Base-by-base conservation (phyloP, 2,888 invertebrate species). In the Frankliniella intonsa region DNA sequence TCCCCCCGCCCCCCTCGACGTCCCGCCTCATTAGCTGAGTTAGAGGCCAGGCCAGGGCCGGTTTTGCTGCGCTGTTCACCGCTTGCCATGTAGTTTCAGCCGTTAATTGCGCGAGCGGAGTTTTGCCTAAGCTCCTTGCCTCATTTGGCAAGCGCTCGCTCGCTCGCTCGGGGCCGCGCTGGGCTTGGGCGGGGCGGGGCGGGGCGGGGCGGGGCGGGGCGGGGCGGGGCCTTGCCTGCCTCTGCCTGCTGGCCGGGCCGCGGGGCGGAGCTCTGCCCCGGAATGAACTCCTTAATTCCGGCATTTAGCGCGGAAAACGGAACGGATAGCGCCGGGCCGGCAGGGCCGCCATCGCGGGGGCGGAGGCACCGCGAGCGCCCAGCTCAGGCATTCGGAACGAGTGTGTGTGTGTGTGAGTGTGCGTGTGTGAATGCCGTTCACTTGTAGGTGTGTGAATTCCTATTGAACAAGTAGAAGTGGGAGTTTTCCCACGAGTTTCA, bases 91-190 rank as follows among this genome's bases (percentile, higher is more conserved):
- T 76, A 76, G 69, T 76, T 76, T 76, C 22, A 76, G 69, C 25
- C 69, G 69, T 76, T 76, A 76, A 76, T 76, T 76, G 69, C 69
- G 69, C 22, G 25, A 76, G 69, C 69, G 69, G 25, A 76, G 69
- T 76, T 76, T 76, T 76, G 69, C 69, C 69, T 76, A 76, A 76
- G 69, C 69, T 76, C 69, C 69, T 22, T 25, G 69, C 69, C 69
- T 76, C 69, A 25, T 76, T 76, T 76, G 69, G 69, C 69, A n/a
- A 62, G 62, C 62, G 62, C 19, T 62, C 62, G 62, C 38, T 38
- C 38, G 55, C 55, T 19, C 3, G 55, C 55, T 9, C 55, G 55
- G 55, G 19, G 69, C 69, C 22, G 69, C 17, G 69, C 69, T n/a
- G 69, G 9, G 69, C n/a, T 22, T 51, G 12, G 9, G 65, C 65